Base-by-base conservation (phyloP, 2,113 vertebrate species). In the Zeus faber region DNA sequence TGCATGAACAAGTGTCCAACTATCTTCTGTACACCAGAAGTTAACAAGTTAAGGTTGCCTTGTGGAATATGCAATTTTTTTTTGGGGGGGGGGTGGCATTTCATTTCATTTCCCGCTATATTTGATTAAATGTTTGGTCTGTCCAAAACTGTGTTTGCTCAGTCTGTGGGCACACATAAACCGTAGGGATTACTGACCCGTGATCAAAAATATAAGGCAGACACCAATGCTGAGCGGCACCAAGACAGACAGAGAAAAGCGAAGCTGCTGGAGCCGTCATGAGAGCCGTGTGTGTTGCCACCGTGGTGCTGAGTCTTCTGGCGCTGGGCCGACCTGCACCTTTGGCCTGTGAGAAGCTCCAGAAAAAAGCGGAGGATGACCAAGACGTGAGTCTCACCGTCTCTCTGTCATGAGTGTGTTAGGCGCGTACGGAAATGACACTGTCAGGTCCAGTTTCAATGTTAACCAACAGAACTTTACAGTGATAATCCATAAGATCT, bases 261-360 rank as follows among this genome's bases (percentile, higher is more conserved):
- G 2, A 44, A 39, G 14, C 14, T 18, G 2, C 17, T 47, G 22
- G n/a, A 70, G 16, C 16, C 39, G 62, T 0, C 2, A 80, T 80
- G 67, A 76, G 62, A 54, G 48, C 54, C 21, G 27, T 67, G 48
- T 71, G 46, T 44, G 46, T 58, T 55, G 57, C 33, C 35, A n/a
- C 41, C 33, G 29, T 68, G 45, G 33, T 54, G 35, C 13, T 70
- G 63, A 66, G 57, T 51, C 54, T 80, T 47, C 10, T 31, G 33
- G 59, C 73, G 29, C 63, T 54, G 3, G 14, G 60, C 39, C 48
- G 58, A 60, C 2, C 59, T 52, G 66, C 70, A 1, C 13, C 72
- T 0, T 40, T 80, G 56, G 29, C 53, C 9, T 76, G 72, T 59
- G 21, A 73, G 13, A 21, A 53, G 16, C 13, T 79, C 35, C 1